Evolutionary conservation across 2,888 invertebrate genomes (phyloP).

Genomic region (Dione juno): DNA sequence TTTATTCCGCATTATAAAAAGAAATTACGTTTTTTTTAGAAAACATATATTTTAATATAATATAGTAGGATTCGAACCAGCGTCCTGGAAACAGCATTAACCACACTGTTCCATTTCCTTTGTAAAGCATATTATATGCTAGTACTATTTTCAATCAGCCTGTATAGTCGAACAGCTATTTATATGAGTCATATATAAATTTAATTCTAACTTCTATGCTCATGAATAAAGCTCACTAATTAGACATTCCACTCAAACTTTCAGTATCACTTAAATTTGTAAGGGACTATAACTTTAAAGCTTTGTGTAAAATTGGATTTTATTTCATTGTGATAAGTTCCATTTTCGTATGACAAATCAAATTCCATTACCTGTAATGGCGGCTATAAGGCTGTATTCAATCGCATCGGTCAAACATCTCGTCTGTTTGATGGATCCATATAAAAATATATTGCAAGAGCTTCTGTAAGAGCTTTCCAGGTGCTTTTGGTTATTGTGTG

Average conservation of each 20-base stretch:
- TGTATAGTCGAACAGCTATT: constrained; percentile 7
- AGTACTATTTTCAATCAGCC: neutral
- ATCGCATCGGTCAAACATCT: constrained; percentile 45
- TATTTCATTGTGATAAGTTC: neutral
- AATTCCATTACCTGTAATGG: constrained; percentile 47
- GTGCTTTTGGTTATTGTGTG: neutral
- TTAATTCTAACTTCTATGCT: constrained; percentile 26
- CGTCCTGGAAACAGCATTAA: too few relatives aligned
- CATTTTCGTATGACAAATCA: constrained; percentile 1
- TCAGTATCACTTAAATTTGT: constrained; percentile 36
- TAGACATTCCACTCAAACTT: constrained; percentile 41
- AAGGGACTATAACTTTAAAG: constrained; percentile 32
- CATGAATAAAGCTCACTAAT: constrained; percentile 38
- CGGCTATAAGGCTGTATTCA: constrained; percentile 45
- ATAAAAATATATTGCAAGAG: constrained; percentile 40
- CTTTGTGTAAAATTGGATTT: constrained; percentile 7
- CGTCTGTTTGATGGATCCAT: constrained; percentile 42
- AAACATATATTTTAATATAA: too few relatives aligned
- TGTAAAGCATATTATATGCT: neutral
- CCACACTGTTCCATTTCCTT: neutral
- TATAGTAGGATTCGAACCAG: too few relatives aligned
- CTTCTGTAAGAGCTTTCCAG: neutral
- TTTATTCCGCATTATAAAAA: too few relatives aligned
- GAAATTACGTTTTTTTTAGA: too few relatives aligned
- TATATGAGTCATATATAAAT: constrained; percentile 11